A percentile compares a stretch with the other conserved stretches of the same genome.
These are phyloP conservation scores for Acanthacorydalis orientalis DNA, from an alignment of 2,888 invertebrate species.

Conservation along the genomic window DNA sequence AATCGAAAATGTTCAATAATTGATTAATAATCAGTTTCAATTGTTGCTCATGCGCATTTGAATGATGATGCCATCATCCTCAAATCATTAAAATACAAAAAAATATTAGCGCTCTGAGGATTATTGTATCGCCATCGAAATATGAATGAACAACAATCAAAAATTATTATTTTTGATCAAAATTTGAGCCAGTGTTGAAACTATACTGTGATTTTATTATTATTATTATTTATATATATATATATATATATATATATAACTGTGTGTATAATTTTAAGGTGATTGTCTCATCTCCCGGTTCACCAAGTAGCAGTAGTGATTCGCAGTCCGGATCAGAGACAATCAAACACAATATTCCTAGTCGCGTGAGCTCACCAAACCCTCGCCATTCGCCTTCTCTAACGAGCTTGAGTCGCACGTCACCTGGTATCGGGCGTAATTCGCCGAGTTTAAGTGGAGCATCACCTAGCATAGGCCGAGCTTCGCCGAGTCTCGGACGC, in stretches of 20 bases:
- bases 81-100: no score
- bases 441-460: slow-evolving; percentile 12
- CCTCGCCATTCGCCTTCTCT: slow-evolving; percentile 19
- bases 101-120: no score
- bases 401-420: slow-evolving; percentile 12
- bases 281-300: slow-evolving; percentile 63
- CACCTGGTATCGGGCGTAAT: slow-evolving; percentile 4
- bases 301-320: slow-evolving; percentile 74
- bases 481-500: neutral
- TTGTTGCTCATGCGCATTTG: no score
- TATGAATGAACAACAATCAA: no score
- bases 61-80: no score
- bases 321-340: slow-evolving; percentile 66
- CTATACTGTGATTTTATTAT: neutral
- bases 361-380: slow-evolving; percentile 25
- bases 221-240: no score
- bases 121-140: no score
- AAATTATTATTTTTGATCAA: no score
- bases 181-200: neutral
- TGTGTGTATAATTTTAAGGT: slow-evolving; percentile 22
- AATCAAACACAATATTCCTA: slow-evolving; percentile 40
- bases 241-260: neutral
- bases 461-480: slow-evolving; percentile 5
- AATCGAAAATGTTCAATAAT: no score
- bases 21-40: no score